These are phyloP conservation scores for Troglohyphantes excavatus DNA, from an alignment of 2,888 invertebrate species.

Conservation along the genomic window DNA sequence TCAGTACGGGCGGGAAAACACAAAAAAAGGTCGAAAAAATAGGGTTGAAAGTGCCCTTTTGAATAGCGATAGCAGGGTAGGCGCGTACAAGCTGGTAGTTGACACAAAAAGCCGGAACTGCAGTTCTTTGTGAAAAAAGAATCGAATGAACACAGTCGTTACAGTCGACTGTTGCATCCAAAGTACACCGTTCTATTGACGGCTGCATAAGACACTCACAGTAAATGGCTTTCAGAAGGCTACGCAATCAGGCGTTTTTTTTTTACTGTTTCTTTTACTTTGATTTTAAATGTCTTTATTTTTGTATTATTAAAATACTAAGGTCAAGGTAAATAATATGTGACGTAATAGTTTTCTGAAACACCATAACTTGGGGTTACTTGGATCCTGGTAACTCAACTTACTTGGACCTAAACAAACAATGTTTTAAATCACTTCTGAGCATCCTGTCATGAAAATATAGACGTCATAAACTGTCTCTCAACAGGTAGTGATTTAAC, in stretches of 20 bases:
- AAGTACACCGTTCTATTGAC: conserved; percentile 12
- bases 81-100: too few relatives aligned
- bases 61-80: conserved; percentile 56
- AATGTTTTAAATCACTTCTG: too few relatives aligned
- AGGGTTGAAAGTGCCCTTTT: conserved; percentile 38
- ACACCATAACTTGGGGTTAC: too few relatives aligned
- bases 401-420: too few relatives aligned
- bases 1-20: background rate
- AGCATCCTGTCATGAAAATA: too few relatives aligned
- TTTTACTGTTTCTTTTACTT: background rate
- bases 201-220: conserved; percentile 35
- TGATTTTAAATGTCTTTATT: background rate
- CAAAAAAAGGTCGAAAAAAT: conserved; percentile 10
- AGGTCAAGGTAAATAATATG: too few relatives aligned
- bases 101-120: conserved; percentile 27
- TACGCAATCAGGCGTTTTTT: conserved; percentile 4
- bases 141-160: conserved; percentile 45
- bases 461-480: too few relatives aligned
- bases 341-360: too few relatives aligned
- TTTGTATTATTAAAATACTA: background rate
- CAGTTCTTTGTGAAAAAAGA: conserved; percentile 34
- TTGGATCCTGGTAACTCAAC: too few relatives aligned
- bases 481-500: too few relatives aligned
- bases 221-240: conserved; percentile 43
- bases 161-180: conserved; percentile 32